Evolutionary conservation across 2,888 invertebrate genomes (phyloP), one percentile per base, ranked within the genome.

Genomic region (Scaptomyza polygonia): DNA sequence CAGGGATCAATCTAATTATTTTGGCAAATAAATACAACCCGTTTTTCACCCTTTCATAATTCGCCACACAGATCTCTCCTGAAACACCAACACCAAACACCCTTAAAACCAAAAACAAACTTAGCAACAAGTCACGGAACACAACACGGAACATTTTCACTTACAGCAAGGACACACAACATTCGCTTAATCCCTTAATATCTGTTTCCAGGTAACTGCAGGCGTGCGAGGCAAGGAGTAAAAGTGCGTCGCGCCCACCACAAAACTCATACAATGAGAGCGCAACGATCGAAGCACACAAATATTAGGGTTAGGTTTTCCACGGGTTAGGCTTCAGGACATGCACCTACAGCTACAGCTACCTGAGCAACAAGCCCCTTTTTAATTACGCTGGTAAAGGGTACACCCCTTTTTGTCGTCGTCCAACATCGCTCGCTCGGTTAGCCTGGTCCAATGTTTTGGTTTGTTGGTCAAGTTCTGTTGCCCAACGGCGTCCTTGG

Each of bases 1-100:
- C 59, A 79, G 77, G 91, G 91, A 89, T 91, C 85, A 90, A 89
- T 89, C 89, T 90, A 90, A 90, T 90, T 84, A 91, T 89, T 90
- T 91, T 90, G 56, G 67, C 80, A 89, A 90, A 90, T 88, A 84
- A 88, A 80, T 66, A 42, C 79, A 85, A 82, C 67, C 83, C 79
- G 79, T 81, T 65, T 54, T 49, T 29, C 45, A 53, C 74, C 82
- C 80, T 67, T 79, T 62, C 59, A 29, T 47, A 49, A 83, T 87
- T 77, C 79, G 86, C 74, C 25, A 85, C 84, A n/a, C n/a, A n/a
- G n/a, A n/a, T n/a, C n/a, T n/a, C n/a, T n/a, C n/a, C n/a, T n/a
- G n/a, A n/a, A n/a, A n/a, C n/a, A n/a, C n/a, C n/a, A n/a, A n/a
- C 25, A 51, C 9, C 30, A 21, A 40, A 40, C n/a, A 18, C n/a